Base-by-base conservation (phyloP, 2,888 invertebrate genomes). In the Pseudococcus jackbeardsleyi region DNA sequence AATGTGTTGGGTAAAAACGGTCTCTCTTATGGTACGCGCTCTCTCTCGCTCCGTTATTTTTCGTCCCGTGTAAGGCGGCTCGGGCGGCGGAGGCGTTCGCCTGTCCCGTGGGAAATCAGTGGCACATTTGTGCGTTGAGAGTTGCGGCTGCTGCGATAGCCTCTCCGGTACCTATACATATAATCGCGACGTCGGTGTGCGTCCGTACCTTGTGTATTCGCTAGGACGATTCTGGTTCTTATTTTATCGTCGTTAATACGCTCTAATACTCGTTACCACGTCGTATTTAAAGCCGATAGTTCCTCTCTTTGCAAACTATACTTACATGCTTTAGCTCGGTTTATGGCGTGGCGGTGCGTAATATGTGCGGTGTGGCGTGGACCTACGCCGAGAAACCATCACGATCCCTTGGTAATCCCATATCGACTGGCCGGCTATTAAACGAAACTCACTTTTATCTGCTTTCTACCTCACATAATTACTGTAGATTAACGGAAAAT, bases 201-300 rank as follows among this genome's bases (percentile, higher is more conserved):
- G 54, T 54, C 7, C n/a, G 54, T 54, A n/a, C 6, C 4, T 8
- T 4, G 48, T 50, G 12, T 9, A 42, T 42, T 50, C 48, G 54
- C 0, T 3, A 54, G 54, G 50, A 50, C 50, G 50, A 15, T 17
- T 17, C 50, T 54, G n/a, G 50, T 50, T 54, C 54, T 54, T 54
- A 54, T 54, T 54, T 54, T 77, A 39, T 39, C 42, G 26, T 17
- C 77, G 77, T 77, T 77, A 77, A 77, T 77, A 77, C 68, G 68
- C 26, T 68, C 77, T 77, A 77, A 77, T 77, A 77, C 77, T 77
- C 77, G 77, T 77, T 77, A 77, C 77, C 77, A 77, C 77, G 39
- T 77, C 77, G 39, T 77, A 77, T 77, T 77, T 77, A 77, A 77
- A 77, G 39, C 77, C 42, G 39, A 26, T 64, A 3, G 26, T 33